phyloP scores from a whole-genome alignment of 2,797 vertebrate species.

The Aphelocoma californica region DNA sequence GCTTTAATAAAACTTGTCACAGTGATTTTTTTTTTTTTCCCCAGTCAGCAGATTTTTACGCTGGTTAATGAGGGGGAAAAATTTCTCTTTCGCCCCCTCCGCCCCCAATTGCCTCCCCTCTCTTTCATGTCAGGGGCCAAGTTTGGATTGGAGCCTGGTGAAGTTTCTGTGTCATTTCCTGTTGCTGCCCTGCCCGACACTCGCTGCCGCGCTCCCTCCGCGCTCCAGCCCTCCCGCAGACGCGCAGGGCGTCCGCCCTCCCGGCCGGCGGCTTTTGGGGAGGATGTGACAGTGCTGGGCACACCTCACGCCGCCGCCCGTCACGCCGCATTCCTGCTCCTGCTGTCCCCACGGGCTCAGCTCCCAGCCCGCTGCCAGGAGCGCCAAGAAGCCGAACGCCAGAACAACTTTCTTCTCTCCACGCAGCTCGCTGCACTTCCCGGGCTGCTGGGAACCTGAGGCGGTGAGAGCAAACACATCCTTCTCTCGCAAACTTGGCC shows the following conservation, averaged over 20 bases:
- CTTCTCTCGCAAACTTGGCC: not conserved
- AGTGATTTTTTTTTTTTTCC: not conserved
- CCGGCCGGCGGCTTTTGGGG: not conserved
- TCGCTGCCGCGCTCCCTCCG: not conserved
- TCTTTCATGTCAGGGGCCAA: slow-evolving; percentile 56
- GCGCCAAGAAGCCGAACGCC: not conserved
- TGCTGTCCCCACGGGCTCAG: not conserved
- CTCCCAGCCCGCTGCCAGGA: not conserved
- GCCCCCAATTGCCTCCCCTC: not conserved
- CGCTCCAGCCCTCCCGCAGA: slow-evolving; percentile 12
- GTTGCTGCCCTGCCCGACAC: slow-evolving; percentile 64
- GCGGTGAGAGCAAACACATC: not conserved
- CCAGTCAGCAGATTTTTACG: slow-evolving; percentile 46
- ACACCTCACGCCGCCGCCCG: slow-evolving; percentile 37
- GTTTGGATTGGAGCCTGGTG: slow-evolving; percentile 69
- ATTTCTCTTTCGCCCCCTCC: not conserved
- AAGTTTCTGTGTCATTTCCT: slow-evolving; percentile 82
- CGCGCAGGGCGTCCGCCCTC: not conserved
- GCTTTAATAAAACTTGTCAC: slow-evolving; percentile 41
- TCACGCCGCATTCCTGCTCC: slow-evolving; percentile 59
- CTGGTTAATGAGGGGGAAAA: slow-evolving; percentile 29
- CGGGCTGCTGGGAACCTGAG: not conserved
- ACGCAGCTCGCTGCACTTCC: not conserved
- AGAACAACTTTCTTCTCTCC: not conserved
- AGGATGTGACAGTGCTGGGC: slow-evolving; percentile 21